phyloP scores from a whole-genome alignment of 2,113 vertebrate species.

The Heteronetta atricapilla region DNA sequence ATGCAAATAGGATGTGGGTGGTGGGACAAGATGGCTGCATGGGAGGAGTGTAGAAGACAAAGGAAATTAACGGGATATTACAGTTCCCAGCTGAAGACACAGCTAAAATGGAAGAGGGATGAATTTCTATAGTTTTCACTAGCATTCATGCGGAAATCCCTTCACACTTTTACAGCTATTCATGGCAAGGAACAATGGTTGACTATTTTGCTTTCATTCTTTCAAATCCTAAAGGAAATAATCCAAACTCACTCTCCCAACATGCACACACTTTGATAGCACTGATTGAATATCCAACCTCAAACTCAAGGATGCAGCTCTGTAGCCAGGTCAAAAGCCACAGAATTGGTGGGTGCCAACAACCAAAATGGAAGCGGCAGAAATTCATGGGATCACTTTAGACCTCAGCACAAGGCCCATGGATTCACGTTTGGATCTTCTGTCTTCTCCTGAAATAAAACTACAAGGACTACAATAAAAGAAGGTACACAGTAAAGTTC shows the following conservation, averaged over 20 bases:
- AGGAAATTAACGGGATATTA: neutral
- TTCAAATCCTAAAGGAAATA: neutral
- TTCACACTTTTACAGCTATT: neutral
- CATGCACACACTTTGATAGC: neutral
- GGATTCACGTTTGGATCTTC: accelerated
- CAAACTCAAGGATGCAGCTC: neutral
- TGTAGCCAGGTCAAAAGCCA: neutral
- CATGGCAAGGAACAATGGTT: neutral
- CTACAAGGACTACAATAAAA: neutral
- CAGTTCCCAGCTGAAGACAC: neutral
- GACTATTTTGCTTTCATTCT: neutral
- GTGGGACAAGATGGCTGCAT: neutral
- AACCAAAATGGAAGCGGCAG: neutral
- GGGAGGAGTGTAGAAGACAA: neutral
- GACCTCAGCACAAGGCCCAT: neutral
- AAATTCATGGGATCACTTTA: neutral
- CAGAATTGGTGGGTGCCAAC: neutral
- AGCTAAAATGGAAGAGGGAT: neutral
- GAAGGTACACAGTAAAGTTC: neutral
- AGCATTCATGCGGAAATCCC: neutral
- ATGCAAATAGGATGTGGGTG: neutral
- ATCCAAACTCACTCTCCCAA: neutral
- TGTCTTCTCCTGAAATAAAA: neutral
- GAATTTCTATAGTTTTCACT: neutral
- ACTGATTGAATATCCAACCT: neutral